phyloP scores from a whole-genome alignment of 1,140 invertebrate genomes.

The Calliphora vicina region DNA sequence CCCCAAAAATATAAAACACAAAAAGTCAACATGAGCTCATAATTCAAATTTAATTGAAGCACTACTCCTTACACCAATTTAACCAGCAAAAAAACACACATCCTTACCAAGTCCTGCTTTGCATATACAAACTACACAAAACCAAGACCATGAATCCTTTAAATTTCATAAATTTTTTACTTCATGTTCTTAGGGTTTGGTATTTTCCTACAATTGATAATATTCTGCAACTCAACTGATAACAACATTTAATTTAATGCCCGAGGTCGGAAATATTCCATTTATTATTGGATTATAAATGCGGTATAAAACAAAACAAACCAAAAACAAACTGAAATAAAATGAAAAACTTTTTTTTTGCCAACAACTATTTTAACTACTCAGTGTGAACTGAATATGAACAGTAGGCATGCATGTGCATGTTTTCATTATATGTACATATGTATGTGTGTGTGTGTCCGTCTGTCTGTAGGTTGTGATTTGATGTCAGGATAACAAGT shows the following conservation, averaged over 20 bases:
- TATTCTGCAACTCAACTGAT: slow-evolving; percentile 62
- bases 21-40: slow-evolving; percentile 33
- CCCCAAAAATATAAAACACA: background rate
- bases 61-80: background rate
- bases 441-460: background rate
- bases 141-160: background rate
- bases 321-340: background rate
- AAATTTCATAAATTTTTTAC: background rate
- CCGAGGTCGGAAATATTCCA: slow-evolving; percentile 64
- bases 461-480: slow-evolving; percentile 11
- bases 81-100: background rate
- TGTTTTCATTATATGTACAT: no score
- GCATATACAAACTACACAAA: background rate
- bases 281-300: slow-evolving; percentile 64
- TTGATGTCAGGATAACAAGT: slow-evolving; percentile 29
- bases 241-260: slow-evolving; percentile 65
- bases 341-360: background rate
- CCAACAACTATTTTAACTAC: background rate
- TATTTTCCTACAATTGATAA: slow-evolving; percentile 50
- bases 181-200: background rate
- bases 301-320: slow-evolving; percentile 47
- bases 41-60: slow-evolving; percentile 34
- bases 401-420: background rate
- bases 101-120: background rate
- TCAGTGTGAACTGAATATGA: background rate